phyloP scores from a whole-genome alignment of 2,888 invertebrate genomes.

The Bruchidius siliquastri region DNA sequence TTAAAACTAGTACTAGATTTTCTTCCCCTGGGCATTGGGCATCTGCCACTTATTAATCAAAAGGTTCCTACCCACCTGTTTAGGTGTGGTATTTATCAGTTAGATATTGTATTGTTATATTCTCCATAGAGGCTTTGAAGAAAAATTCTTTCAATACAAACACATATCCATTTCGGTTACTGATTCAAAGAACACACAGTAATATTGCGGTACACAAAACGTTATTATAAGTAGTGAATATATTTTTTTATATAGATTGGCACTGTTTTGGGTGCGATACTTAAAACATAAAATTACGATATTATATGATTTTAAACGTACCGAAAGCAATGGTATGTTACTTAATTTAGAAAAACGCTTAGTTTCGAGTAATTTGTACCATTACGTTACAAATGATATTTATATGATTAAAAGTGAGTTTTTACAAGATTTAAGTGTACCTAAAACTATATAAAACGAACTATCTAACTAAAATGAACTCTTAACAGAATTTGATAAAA shows the following conservation, averaged over 20 bases:
- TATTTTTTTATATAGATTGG: neutral
- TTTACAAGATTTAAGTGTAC: slow-evolving; percentile 17
- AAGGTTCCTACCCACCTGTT: too few species aligned
- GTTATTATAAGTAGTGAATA: neutral
- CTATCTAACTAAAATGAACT: slow-evolving; percentile 11
- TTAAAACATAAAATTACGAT: neutral
- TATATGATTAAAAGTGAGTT: slow-evolving; percentile 4
- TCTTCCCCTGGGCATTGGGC: too few species aligned
- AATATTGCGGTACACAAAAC: neutral
- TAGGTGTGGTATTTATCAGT: neutral
- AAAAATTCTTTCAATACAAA: too few species aligned
- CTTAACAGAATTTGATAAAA: slow-evolving; percentile 12
- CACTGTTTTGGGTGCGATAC: neutral
- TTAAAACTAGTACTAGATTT: too few species aligned
- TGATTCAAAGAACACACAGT: neutral
- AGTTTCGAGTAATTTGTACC: slow-evolving; percentile 27
- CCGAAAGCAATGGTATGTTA: neutral
- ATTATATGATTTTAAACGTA: neutral
- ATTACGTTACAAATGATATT: slow-evolving; percentile 3
- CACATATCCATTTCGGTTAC: neutral
- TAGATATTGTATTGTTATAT: too few species aligned
- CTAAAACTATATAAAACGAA: slow-evolving; percentile 12
- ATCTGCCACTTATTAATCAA: too few species aligned
- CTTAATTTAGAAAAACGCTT: neutral
- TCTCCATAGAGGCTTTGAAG: too few species aligned